Conservation (phyloP, 1,140 invertebrate species). For the Eufriesea mexicana region DNA sequence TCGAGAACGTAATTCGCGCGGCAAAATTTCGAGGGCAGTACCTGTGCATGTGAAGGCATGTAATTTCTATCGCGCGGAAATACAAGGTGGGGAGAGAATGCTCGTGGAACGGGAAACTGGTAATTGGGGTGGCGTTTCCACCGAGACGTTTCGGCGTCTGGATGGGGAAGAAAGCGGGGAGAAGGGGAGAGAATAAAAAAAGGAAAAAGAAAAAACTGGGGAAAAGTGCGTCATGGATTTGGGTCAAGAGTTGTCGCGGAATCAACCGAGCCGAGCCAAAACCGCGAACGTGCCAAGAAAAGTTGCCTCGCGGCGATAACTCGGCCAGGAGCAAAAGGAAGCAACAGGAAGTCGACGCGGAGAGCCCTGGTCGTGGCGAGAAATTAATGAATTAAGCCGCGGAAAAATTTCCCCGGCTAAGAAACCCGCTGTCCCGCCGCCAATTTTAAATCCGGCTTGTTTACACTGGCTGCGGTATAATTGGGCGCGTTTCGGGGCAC, state of each 20-base stretch:
- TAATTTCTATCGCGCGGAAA: no score
- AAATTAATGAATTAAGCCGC: conserved; percentile 59
- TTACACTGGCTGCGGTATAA: neutral
- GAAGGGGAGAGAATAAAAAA: neutral
- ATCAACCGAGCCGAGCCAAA: conserved; percentile 49
- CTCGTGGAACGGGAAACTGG: no score
- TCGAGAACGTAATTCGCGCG: no score
- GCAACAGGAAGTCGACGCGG: conserved; percentile 60
- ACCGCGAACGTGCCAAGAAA: conserved; percentile 66
- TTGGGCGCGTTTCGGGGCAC: neutral
- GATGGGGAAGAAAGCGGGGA: neutral
- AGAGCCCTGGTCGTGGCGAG: neutral
- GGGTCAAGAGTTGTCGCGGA: conserved; percentile 56
- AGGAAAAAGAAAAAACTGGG: neutral
- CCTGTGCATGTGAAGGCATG: no score
- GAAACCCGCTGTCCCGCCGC: neutral
- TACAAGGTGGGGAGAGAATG: no score
- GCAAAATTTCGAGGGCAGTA: no score
- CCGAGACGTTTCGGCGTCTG: conserved; percentile 3
- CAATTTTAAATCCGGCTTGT: neutral
- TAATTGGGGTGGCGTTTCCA: neutral
- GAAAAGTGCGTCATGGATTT: conserved; percentile 52
- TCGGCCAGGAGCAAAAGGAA: conserved; percentile 59
- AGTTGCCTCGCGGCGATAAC: conserved; percentile 56
- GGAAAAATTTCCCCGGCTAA: conserved; percentile 10